These are phyloP conservation scores for Peromyscus aztecus DNA, from an alignment of 2,797 vertebrate species.

Conservation along the genomic window DNA sequence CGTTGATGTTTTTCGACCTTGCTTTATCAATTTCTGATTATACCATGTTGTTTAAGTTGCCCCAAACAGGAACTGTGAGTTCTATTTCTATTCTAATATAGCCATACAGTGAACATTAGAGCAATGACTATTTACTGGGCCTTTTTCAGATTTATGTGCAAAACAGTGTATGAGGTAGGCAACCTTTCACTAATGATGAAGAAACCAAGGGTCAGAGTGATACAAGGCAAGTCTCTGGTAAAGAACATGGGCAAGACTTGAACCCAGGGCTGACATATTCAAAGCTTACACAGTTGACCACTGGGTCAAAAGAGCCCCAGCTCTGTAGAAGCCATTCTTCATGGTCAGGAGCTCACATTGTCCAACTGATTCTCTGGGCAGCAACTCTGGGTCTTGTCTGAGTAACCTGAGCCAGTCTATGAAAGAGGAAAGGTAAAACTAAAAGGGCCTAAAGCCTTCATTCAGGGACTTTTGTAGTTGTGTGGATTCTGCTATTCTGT, in stretches of 20 bases:
- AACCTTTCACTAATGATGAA: background rate
- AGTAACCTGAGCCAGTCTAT: background rate
- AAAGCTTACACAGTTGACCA: background rate
- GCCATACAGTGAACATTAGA: background rate
- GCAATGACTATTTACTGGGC: background rate
- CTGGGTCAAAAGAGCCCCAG: background rate
- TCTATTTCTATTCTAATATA: conserved; percentile 24
- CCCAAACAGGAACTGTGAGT: background rate
- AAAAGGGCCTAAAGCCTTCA: background rate
- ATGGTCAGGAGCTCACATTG: background rate
- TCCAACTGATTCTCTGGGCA: background rate
- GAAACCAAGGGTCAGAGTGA: background rate
- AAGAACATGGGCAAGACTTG: background rate
- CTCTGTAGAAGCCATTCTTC: background rate
- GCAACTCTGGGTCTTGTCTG: background rate
- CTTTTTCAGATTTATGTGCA: conserved; percentile 28
- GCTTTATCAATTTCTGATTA: conserved; percentile 32
- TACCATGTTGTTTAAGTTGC: background rate
- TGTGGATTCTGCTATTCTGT: background rate
- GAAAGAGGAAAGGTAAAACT: background rate
- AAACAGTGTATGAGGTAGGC: background rate
- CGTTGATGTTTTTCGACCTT: conserved; percentile 29
- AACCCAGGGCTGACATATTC: background rate
- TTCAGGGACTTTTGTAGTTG: background rate
- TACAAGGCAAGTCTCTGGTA: background rate